Evolutionary conservation across 1,140 invertebrate genomes (phyloP).

Genomic region (Drosophila busckii): DNA sequence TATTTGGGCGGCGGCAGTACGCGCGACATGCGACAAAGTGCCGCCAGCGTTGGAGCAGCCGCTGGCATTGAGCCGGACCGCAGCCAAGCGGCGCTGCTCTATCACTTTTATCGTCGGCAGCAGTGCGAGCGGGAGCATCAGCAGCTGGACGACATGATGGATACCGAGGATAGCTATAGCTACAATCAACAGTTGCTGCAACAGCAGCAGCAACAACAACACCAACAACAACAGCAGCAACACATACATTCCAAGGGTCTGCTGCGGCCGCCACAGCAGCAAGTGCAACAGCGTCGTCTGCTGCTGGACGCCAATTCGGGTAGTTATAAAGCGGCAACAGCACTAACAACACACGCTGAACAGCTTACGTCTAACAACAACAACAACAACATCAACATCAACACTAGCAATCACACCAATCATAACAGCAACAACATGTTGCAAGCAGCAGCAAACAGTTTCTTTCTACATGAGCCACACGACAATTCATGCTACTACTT

Average conservation of each 20-base stretch:
- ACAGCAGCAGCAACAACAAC: conserved; percentile 37
- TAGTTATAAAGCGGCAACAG: conserved; percentile 57
- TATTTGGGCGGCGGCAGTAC: conserved; percentile 70
- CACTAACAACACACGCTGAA: conserved; percentile 38
- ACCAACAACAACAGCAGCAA: conserved; percentile 33
- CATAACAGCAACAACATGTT: conserved; percentile 23
- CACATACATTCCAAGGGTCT: conserved; percentile 68
- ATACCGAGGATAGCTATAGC: conserved; percentile 64
- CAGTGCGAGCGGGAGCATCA: conserved; percentile 51
- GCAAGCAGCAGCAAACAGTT: conserved; percentile 36
- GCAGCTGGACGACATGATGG: conserved; percentile 60
- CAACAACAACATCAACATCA: conserved; percentile 25
- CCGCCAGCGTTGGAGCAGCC: conserved; percentile 17
- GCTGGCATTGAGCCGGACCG: conserved; percentile 32
- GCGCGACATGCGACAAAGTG: conserved; percentile 10
- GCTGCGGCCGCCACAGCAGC: conserved; percentile 51
- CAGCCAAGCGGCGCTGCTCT: conserved; percentile 45
- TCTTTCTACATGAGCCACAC: conserved; percentile 45
- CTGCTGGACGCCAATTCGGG: conserved; percentile 71
- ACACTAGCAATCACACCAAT: conserved; percentile 21
- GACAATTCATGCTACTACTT: conserved; percentile 55
- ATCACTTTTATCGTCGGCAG: conserved; percentile 60
- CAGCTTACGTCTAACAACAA: conserved; percentile 12
- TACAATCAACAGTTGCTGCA: conserved; percentile 40
- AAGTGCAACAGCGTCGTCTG: conserved; percentile 52